A percentile compares a stretch with the other conserved stretches of the same genome.
These are phyloP conservation scores for Manduca sexta DNA, from an alignment of 1,140 invertebrate genomes.

Conservation along the genomic window DNA sequence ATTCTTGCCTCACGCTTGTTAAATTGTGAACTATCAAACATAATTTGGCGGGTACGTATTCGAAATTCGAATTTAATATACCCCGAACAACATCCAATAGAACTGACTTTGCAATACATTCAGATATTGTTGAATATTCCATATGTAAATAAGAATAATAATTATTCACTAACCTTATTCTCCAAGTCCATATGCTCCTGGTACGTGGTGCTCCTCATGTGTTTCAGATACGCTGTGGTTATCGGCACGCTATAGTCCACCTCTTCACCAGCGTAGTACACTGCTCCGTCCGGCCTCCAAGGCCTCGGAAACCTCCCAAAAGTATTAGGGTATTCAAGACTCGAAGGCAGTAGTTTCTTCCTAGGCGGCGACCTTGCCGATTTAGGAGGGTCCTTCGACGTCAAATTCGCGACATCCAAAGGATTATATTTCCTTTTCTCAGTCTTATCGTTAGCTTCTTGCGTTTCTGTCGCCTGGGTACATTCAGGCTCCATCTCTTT, in stretches of 20 bases:
- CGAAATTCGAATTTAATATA: no score
- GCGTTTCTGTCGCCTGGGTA: slow-evolving; percentile 38
- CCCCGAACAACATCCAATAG: no score
- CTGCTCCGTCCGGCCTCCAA: slow-evolving; percentile 68
- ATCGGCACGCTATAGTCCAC: slow-evolving; percentile 89
- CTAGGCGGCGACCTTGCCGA: slow-evolving; percentile 60
- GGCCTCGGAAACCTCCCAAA: slow-evolving; percentile 54
- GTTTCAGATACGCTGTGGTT: slow-evolving; percentile 88
- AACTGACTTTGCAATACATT: no score
- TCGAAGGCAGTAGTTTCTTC: slow-evolving; percentile 49
- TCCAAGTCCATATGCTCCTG: slow-evolving; percentile 77
- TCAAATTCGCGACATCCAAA: slow-evolving; percentile 78
- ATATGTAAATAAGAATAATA: not conserved
- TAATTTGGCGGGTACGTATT: no score
- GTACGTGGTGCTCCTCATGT: slow-evolving; percentile 79
- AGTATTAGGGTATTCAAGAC: slow-evolving; percentile 36
- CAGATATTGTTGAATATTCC: no score
- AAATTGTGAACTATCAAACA: no score
- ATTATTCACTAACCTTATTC: slow-evolving; percentile 63
- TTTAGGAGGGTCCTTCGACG: slow-evolving; percentile 77
- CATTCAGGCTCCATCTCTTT: slow-evolving; percentile 52
- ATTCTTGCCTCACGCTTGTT: no score
- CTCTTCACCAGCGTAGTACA: slow-evolving; percentile 63
- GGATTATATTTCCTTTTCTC: slow-evolving; percentile 77
- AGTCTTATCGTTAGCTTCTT: slow-evolving; percentile 40